A percentile compares a stretch with the other conserved stretches of the same genome.
Evolutionary conservation across 2,888 invertebrate species (phyloP).

Genomic region (Apamea crenata): DNA sequence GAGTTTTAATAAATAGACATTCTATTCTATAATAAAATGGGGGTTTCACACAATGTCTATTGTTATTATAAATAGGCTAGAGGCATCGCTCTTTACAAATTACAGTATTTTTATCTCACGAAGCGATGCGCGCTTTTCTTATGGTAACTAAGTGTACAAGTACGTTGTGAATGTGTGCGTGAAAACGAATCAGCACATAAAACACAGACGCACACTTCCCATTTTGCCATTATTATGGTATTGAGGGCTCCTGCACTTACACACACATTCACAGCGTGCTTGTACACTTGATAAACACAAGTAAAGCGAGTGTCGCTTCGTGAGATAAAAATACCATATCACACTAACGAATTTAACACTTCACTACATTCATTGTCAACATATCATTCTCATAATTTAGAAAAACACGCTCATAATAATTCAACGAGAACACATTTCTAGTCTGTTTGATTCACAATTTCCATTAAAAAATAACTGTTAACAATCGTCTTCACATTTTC

Average conservation of each 20-base stretch:
- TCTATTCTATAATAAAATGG: slow-evolving; percentile 60
- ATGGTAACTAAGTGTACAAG: background rate
- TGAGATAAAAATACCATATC: slow-evolving; percentile 4
- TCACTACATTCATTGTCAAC: slow-evolving; percentile 57
- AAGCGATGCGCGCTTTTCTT: background rate
- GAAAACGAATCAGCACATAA: background rate
- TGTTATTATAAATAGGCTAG: slow-evolving; percentile 28
- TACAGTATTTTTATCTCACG: background rate
- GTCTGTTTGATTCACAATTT: slow-evolving; percentile 69
- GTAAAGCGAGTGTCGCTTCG: background rate
- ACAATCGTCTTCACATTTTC: slow-evolving; percentile 73
- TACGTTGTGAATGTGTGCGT: background rate
- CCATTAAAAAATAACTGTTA: slow-evolving; percentile 71
- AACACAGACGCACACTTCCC: background rate
- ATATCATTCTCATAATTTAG: slow-evolving; percentile 57
- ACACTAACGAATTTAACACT: slow-evolving; percentile 51
- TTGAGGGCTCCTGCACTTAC: background rate
- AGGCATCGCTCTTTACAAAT: slow-evolving; percentile 33
- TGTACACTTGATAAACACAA: background rate
- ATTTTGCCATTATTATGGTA: background rate
- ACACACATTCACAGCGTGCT: background rate
- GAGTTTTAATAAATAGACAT: slow-evolving; percentile 51
- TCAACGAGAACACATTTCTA: slow-evolving; percentile 81
- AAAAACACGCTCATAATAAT: slow-evolving; percentile 70
- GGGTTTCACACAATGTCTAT: slow-evolving; percentile 53